A percentile compares a stretch with the other conserved stretches of the same genome.
Conservation (phyloP, 2,797 vertebrate species). For the Lindbergichthys nudifrons region DNA sequence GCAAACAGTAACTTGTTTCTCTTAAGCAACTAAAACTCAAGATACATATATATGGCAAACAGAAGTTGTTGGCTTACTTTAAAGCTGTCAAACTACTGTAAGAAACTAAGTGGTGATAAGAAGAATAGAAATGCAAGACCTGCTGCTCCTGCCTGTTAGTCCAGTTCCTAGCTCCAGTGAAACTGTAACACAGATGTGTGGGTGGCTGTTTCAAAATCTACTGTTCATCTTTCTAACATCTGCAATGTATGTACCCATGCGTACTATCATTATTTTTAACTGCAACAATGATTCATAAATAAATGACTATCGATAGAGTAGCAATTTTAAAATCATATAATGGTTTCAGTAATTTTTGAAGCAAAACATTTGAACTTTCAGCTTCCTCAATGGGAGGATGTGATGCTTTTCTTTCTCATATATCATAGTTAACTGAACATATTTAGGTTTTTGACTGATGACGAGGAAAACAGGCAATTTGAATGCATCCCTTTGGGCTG, state of each 20-base stretch:
- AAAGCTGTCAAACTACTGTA: constrained; percentile 4
- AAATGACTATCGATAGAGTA: neutral
- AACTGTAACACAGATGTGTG: constrained; percentile 15
- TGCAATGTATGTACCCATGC: neutral
- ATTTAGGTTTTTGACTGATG: neutral
- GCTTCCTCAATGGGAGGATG: neutral
- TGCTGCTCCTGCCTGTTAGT: constrained; percentile 21
- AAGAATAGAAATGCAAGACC: constrained; percentile 22
- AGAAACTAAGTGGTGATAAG: constrained; percentile 18
- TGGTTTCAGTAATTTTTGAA: neutral
- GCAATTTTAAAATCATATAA: neutral
- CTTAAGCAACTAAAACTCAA: neutral
- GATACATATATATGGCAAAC: constrained; percentile 14
- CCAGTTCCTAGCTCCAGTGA: constrained; percentile 43
- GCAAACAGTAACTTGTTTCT: constrained; percentile 32
- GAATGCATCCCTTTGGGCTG: neutral
- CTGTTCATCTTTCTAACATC: neutral
- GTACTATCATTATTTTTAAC: neutral
- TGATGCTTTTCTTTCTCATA: neutral
- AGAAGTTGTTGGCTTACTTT: constrained; percentile 11
- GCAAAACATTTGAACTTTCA: neutral
- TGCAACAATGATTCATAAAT: neutral
- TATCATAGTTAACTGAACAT: neutral
- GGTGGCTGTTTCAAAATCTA: constrained; percentile 1
- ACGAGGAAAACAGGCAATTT: neutral